Evolutionary conservation across 2,888 invertebrate species (phyloP).

Genomic region (Agriopis leucophaearia): DNA sequence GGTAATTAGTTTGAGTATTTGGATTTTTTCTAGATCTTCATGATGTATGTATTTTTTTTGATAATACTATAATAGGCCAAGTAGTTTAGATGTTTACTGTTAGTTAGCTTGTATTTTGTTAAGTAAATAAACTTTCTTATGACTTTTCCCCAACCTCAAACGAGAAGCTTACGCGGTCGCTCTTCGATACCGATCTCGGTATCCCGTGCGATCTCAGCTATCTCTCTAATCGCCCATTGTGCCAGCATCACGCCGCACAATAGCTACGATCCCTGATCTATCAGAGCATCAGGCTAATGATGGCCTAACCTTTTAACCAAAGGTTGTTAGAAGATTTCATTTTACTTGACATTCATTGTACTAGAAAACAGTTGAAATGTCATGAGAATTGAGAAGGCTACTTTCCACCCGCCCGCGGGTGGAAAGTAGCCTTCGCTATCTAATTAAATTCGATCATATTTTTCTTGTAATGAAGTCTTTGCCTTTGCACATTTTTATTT

Average conservation of each 20-base stretch:
- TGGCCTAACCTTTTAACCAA: constrained; percentile 30
- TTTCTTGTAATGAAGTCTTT: no score
- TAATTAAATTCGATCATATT: no score
- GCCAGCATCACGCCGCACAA: constrained; percentile 64
- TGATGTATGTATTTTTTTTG: no score
- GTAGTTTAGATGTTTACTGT: no score
- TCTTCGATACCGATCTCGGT: constrained; percentile 67
- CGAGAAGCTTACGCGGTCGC: constrained; percentile 64
- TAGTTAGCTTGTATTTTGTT: no score
- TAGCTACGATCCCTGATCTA: constrained; percentile 54
- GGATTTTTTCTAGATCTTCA: no score
- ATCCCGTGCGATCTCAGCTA: constrained; percentile 60
- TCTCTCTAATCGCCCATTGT: constrained; percentile 74
- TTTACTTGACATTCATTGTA: constrained; percentile 10
- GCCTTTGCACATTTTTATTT: no score
- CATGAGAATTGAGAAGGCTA: not conserved
- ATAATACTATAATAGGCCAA: no score
- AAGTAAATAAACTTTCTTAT: no score
- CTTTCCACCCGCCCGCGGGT: not conserved
- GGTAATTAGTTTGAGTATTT: no score
- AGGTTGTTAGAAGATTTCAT: constrained; percentile 27
- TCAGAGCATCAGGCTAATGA: constrained; percentile 40
- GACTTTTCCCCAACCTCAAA: constrained; percentile 46
- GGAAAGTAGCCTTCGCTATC: not conserved
- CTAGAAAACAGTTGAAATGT: constrained; percentile 18